Evolutionary conservation across 1,140 invertebrate genomes (phyloP).

Genomic region (Ceratina japonica): DNA sequence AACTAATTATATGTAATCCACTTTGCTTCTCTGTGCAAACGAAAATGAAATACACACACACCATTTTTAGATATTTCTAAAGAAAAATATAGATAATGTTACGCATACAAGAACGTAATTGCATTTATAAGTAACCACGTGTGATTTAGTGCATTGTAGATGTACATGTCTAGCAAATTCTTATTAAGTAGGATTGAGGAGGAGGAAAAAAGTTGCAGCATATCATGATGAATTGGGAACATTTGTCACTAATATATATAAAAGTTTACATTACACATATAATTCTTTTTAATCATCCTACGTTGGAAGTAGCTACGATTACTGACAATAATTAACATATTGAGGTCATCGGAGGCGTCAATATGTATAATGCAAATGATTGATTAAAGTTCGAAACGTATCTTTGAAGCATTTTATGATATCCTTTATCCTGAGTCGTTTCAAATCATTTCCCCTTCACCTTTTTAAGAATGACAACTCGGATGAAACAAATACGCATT

Average conservation of each 20-base stretch:
- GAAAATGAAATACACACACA: slow-evolving; percentile 44
- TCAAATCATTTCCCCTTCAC: neutral
- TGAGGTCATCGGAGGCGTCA: slow-evolving; percentile 48
- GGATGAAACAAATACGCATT: slow-evolving; percentile 1
- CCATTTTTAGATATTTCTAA: slow-evolving; percentile 71
- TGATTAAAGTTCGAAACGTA: slow-evolving; percentile 43
- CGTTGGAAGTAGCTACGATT: slow-evolving; percentile 50
- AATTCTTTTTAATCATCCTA: slow-evolving; percentile 66
- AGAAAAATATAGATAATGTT: slow-evolving; percentile 72
- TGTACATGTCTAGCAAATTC: slow-evolving; percentile 71
- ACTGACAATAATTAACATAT: slow-evolving; percentile 62
- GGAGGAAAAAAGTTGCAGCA: slow-evolving; percentile 61
- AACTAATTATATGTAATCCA: slow-evolving; percentile 73
- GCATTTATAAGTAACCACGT: slow-evolving; percentile 70
- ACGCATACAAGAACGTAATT: slow-evolving; percentile 66
- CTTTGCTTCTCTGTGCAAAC: slow-evolving; percentile 69
- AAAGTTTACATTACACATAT: slow-evolving; percentile 63
- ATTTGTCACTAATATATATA: slow-evolving; percentile 71
- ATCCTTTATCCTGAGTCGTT: slow-evolving; percentile 34
- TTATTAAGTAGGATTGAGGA: slow-evolving; percentile 45
- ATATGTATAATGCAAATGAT: slow-evolving; percentile 53
- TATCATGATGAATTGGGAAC: slow-evolving; percentile 69
- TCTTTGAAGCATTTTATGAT: slow-evolving; percentile 6
- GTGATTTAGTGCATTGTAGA: slow-evolving; percentile 69
- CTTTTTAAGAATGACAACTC: neutral